Evolutionary conservation across 2,113 vertebrate species (phyloP).

Genomic region (Emydura subglobosa): DNA sequence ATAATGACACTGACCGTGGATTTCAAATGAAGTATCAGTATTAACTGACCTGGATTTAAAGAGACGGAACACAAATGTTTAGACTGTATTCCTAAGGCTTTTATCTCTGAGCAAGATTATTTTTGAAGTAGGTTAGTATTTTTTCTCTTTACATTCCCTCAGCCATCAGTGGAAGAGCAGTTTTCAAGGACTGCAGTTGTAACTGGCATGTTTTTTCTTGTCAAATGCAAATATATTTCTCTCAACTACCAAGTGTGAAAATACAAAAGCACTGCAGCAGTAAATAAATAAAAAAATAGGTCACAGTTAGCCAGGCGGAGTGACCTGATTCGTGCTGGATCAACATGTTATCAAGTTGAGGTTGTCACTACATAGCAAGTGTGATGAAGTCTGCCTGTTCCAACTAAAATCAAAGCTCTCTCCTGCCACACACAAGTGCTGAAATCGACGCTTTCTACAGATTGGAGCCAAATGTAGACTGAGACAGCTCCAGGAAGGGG

Average conservation of each 20-base stretch:
- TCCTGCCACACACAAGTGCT: constrained; percentile 31
- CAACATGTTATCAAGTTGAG: constrained; percentile 65
- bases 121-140: not conserved
- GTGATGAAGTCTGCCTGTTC: constrained; percentile 65
- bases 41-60: not conserved
- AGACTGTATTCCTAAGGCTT: not conserved
- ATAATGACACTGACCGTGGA: not conserved
- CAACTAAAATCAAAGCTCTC: constrained; percentile 63
- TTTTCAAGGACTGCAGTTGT: constrained; percentile 31
- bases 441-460: constrained; percentile 56
- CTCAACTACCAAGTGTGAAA: constrained; percentile 38
- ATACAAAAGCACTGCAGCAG: not conserved
- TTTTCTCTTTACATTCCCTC: constrained; percentile 13
- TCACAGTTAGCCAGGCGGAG: constrained; percentile 50
- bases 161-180: constrained; percentile 15
- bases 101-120: not conserved
- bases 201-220: not conserved
- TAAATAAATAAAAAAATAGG: constrained; percentile 55
- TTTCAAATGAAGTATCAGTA: not conserved
- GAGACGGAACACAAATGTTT: constrained; percentile 10
- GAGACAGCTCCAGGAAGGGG: constrained; percentile 36
- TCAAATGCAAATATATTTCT: constrained; percentile 54
- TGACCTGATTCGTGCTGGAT: constrained; percentile 74
- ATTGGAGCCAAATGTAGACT: constrained; percentile 54
- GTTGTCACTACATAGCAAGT: constrained; percentile 69